Evolutionary conservation across 2,113 vertebrate species (phyloP).

Genomic region (Piprites chloris): DNA sequence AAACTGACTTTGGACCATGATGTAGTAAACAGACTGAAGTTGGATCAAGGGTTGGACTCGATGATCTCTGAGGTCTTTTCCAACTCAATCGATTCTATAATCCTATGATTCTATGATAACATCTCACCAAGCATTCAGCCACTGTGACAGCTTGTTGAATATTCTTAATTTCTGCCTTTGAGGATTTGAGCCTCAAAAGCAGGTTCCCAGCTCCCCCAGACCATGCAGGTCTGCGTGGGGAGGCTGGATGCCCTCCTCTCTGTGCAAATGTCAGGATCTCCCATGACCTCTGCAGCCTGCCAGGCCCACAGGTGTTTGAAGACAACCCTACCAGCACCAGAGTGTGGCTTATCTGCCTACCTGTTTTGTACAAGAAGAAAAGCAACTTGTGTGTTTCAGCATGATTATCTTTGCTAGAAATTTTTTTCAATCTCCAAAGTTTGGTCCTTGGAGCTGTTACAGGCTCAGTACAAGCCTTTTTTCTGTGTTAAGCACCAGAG

Average conservation of each 20-base stretch:
- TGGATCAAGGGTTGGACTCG: too few relatives aligned
- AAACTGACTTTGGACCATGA: too few relatives aligned
- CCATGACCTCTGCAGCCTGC: neutral
- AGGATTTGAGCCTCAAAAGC: neutral
- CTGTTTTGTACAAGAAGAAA: neutral
- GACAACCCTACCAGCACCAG: neutral
- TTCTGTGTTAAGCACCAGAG: neutral
- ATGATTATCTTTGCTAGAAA: slow-evolving; percentile 22
- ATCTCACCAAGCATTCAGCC: neutral
- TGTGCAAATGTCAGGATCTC: neutral
- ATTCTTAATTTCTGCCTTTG: neutral
- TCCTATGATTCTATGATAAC: too few relatives aligned
- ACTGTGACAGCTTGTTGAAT: neutral
- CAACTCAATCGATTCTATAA: too few relatives aligned
- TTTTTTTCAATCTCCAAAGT: neutral
- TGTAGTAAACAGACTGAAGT: too few relatives aligned
- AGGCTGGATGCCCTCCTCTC: neutral
- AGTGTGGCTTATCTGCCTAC: neutral
- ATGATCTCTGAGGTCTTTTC: too few relatives aligned
- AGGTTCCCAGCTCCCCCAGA: neutral
- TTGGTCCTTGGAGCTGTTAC: neutral
- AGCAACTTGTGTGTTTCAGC: slow-evolving; percentile 29
- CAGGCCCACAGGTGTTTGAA: neutral
- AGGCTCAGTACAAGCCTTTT: neutral
- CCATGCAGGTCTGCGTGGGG: neutral